Evolutionary conservation across 2,113 vertebrate species (phyloP).

Genomic region (Gymnocephalus cernua): DNA sequence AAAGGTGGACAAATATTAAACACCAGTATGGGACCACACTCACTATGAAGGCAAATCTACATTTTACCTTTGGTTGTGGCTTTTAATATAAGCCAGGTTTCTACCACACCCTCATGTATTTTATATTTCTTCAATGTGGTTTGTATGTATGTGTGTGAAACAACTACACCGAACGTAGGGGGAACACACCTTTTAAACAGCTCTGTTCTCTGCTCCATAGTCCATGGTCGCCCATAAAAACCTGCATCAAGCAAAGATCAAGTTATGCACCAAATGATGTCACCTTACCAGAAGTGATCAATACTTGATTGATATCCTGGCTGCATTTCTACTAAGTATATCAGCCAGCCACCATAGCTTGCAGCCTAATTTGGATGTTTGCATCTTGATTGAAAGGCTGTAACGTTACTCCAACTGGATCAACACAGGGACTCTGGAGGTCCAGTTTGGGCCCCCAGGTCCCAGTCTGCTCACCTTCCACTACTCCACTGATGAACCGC

Average conservation of each 20-base stretch:
- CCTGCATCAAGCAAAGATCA: conserved; percentile 85
- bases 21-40: no score
- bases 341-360: no score
- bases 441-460: neutral
- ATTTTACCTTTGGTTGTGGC: no score
- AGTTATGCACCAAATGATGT: conserved; percentile 3
- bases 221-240: conserved; percentile 99
- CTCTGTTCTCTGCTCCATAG: conserved; percentile 98
- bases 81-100: no score
- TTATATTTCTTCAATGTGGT: no score
- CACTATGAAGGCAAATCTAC: no score
- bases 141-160: no score
- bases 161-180: no score
- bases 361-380: neutral
- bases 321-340: neutral
- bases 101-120: no score
- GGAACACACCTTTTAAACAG: conserved; percentile 92
- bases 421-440: neutral
- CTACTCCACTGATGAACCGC: conserved; percentile 92
- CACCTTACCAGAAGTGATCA: neutral
- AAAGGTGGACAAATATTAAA: neutral
- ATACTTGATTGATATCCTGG: neutral
- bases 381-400: neutral
- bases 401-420: neutral
- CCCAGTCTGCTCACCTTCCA: conserved; percentile 89